Percentiles rank a stretch among this genome's conserved stretches.
phyloP scores from a whole-genome alignment of 2,888 invertebrate species.

The Melangyna quadrimaculata region DNA sequence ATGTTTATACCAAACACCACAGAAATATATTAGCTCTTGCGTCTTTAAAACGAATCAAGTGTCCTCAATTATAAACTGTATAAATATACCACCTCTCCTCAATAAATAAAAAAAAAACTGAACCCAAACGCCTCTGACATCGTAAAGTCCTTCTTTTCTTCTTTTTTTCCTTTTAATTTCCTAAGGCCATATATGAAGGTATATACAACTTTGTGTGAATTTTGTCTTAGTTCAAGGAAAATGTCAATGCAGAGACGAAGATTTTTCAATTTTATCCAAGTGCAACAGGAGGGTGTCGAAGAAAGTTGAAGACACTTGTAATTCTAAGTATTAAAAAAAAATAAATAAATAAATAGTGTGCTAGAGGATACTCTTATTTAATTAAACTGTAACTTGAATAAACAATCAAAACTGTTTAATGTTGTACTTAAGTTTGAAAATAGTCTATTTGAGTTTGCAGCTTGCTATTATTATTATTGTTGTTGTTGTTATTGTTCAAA shows the following conservation, averaged over 20 bases:
- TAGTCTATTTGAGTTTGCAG: constrained; percentile 17
- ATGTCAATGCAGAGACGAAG: constrained; percentile 24
- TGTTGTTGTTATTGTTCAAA: constrained; percentile 1
- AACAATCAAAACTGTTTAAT: constrained; percentile 68
- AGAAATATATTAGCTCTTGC: too few relatives aligned
- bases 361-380: constrained; percentile 47
- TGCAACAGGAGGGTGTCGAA: constrained; percentile 25
- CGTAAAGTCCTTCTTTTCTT: background rate
- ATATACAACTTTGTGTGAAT: background rate
- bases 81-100: too few relatives aligned
- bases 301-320: background rate
- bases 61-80: too few relatives aligned
- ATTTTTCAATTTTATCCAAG: constrained; percentile 10
- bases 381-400: constrained; percentile 70
- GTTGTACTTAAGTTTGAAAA: constrained; percentile 60
- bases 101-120: background rate
- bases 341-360: background rate
- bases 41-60: too few relatives aligned
- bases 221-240: constrained; percentile 10
- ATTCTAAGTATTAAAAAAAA: too few relatives aligned
- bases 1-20: too few relatives aligned
- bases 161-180: constrained; percentile 11
- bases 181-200: constrained; percentile 9
- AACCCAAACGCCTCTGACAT: background rate
- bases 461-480: background rate